Evolutionary conservation across 1,140 invertebrate genomes (phyloP), one percentile per base, ranked within the genome.

Genomic region (Macrotrachela quadricornifera): DNA sequence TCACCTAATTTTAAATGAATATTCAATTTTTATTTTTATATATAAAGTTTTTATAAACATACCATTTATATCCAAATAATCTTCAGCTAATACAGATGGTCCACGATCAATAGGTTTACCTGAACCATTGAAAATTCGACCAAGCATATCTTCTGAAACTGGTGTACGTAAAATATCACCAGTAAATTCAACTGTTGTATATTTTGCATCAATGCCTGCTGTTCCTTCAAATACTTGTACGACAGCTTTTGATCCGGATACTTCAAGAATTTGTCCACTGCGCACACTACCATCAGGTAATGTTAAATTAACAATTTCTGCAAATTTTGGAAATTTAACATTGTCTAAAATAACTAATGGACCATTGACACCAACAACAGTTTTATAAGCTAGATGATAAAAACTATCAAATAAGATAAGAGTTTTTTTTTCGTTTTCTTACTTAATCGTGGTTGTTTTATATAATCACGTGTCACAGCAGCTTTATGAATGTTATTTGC

Each of bases 21-120:
- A 4, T 30, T 30, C 8, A 2, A 30, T 30, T 30, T 30, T 30
- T 8, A 30, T 30, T 30, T 30, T 8, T 4, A 30, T 4, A 4
- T 4, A 30, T 30, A 30, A 30, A 30, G 3, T 30, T 4, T 30
- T 8, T 4, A 30, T 4, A 2, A 30, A 30, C 21, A 8, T 30
- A 30, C 21, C 21, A 70, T 92, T 81, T 71, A 95, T 96, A 71
- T 96, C 90, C 46, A 96, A 71, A 71, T 78, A 95, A 69, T 94
- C 90, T 71, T 95, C 90, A n/a, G 90, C 88, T 57, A 95, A 70
- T 60, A 95, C 90, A 61, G 82, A 81, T 53, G 90, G 90, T 55
- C 90, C 90, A 69, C 87, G 91, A 71, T 96, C 90, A 62, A 96
- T 95, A 51, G 88, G 87, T 67, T 92, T 95, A 56, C 90, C 90